A percentile compares a stretch with the other conserved stretches of the same genome.
These are phyloP conservation scores for Zaprionus camerounensis DNA, from an alignment of 1,140 invertebrate species.

Conservation along the genomic window DNA sequence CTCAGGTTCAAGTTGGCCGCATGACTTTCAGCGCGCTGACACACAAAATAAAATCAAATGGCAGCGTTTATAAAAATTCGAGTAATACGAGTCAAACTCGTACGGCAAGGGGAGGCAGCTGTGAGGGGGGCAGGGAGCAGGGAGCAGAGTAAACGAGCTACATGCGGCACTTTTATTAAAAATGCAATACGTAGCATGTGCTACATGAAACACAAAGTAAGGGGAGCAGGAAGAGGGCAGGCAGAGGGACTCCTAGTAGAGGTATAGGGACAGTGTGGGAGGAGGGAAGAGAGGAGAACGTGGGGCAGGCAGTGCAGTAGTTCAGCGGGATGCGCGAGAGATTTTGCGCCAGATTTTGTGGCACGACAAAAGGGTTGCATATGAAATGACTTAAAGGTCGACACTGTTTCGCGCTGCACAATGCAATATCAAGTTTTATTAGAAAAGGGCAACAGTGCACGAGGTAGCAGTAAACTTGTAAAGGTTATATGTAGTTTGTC, in stretches of 20 bases:
- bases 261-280: neutral
- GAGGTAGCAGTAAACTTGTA: neutral
- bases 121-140: neutral
- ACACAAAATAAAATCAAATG: slow-evolving; percentile 68
- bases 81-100: slow-evolving; percentile 27
- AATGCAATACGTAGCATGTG: slow-evolving; percentile 31
- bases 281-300: neutral
- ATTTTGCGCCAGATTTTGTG: slow-evolving; percentile 24
- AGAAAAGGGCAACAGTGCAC: slow-evolving; percentile 13
- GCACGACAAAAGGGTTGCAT: slow-evolving; percentile 40
- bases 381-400: slow-evolving; percentile 35
- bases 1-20: slow-evolving; percentile 80
- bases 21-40: slow-evolving; percentile 54
- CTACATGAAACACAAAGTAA: slow-evolving; percentile 2
- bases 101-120: neutral
- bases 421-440: neutral
- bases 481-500: too few species aligned
- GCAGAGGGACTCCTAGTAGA: neutral
- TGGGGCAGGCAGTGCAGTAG: neutral
- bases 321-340: slow-evolving; percentile 14
- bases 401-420: neutral
- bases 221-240: neutral
- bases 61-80: slow-evolving; percentile 51
- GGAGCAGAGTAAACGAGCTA: neutral
- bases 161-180: slow-evolving; percentile 44